Percentiles rank a stretch among this genome's conserved stretches.
phyloP scores from a whole-genome alignment of 1,140 invertebrate species.

The Chionoecetes opilio region DNA sequence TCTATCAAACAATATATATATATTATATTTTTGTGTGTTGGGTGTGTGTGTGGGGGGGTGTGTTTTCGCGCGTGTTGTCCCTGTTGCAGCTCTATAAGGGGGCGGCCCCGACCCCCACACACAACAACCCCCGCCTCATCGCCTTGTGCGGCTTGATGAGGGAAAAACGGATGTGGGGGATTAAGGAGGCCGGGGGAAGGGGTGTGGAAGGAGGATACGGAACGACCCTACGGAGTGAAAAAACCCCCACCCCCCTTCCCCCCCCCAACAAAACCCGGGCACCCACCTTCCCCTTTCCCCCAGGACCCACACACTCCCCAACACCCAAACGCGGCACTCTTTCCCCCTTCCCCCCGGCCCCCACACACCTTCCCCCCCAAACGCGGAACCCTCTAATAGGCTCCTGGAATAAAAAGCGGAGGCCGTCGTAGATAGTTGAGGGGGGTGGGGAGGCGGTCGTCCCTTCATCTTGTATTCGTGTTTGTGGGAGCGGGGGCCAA shows the following conservation, averaged over 20 bases:
- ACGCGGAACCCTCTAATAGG: slow-evolving; percentile 14
- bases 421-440: neutral
- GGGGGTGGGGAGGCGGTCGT: neutral
- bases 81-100: neutral
- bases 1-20: too few relatives aligned
- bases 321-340: too few relatives aligned
- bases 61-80: neutral
- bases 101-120: neutral
- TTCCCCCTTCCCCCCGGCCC: too few relatives aligned
- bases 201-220: neutral
- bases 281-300: too few relatives aligned
- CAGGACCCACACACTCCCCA: too few relatives aligned
- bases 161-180: slow-evolving; percentile 7
- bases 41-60: too few relatives aligned
- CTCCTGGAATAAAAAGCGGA: neutral
- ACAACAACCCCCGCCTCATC: neutral
- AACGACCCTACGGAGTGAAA: neutral
- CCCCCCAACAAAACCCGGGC: too few relatives aligned
- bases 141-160: neutral
- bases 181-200: neutral
- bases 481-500: neutral
- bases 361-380: neutral
- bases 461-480: slow-evolving; percentile 18
- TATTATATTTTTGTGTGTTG: too few relatives aligned
- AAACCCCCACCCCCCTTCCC: neutral